These are phyloP conservation scores for Thunnus albacares DNA, from an alignment of 2,797 vertebrate genomes.

Conservation along the genomic window DNA sequence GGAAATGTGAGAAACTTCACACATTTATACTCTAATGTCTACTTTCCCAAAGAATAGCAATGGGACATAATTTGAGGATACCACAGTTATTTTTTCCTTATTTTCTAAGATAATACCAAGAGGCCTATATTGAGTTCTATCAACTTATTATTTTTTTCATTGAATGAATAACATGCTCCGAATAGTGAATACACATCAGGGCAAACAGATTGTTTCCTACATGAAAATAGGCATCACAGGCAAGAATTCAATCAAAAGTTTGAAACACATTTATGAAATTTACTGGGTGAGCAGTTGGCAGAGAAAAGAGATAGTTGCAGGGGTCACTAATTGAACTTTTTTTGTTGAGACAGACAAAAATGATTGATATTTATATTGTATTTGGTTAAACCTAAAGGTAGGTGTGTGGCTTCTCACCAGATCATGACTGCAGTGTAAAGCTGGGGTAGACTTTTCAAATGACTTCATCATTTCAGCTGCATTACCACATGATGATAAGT, in stretches of 20 bases:
- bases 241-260: conserved; percentile 22
- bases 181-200: conserved; percentile 37
- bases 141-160: conserved; percentile 11
- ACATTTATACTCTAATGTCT: conserved; percentile 68
- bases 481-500: not conserved
- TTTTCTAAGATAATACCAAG: conserved; percentile 57
- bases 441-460: too few species aligned
- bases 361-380: not conserved
- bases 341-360: conserved; percentile 10
- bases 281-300: not conserved
- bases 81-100: conserved; percentile 44
- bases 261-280: not conserved
- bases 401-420: not conserved
- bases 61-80: conserved; percentile 50
- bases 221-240: conserved; percentile 9
- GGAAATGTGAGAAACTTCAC: conserved; percentile 65
- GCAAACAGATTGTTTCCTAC: not conserved
- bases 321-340: not conserved
- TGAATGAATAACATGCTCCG: conserved; percentile 37
- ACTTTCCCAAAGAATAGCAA: conserved; percentile 45
- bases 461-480: not conserved
- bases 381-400: not conserved
- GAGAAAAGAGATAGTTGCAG: not conserved
- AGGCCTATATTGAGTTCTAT: conserved; percentile 39
- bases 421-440: not conserved